Evolutionary conservation across 2,888 invertebrate genomes (phyloP).

Genomic region (Phortica magna): DNA sequence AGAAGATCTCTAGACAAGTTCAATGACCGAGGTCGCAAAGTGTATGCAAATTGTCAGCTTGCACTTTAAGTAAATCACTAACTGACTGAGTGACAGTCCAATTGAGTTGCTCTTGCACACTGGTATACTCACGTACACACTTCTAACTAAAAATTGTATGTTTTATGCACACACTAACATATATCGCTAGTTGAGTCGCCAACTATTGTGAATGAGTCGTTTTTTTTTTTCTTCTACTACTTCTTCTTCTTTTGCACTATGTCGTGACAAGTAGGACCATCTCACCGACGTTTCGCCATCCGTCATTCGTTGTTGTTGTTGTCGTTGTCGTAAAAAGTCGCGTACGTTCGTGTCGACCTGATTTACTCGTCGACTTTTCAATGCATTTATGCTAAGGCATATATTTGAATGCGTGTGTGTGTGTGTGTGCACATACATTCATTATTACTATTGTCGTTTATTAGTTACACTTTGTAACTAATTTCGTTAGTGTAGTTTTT

Average conservation of each 20-base stretch:
- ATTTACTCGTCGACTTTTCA: neutral
- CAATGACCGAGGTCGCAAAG: slow-evolving; percentile 30
- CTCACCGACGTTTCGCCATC: neutral
- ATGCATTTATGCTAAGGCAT: neutral
- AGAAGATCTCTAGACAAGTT: slow-evolving; percentile 14
- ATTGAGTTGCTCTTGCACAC: neutral
- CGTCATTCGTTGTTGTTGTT: neutral
- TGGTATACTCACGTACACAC: neutral
- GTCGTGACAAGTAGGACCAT: neutral
- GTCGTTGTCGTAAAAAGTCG: slow-evolving; percentile 7
- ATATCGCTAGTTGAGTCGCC: neutral
- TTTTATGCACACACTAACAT: neutral
- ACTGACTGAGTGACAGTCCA: slow-evolving; percentile 19
- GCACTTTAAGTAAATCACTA: slow-evolving; percentile 17
- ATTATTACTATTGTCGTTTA: neutral
- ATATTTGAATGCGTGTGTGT: neutral
- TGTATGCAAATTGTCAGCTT: neutral
- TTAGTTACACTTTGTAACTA: neutral
- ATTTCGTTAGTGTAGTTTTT: neutral
- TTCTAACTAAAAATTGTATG: neutral
- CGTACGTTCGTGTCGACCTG: slow-evolving; percentile 17
- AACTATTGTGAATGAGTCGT: slow-evolving; percentile 14
- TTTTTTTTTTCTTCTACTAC: neutral
- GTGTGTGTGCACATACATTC: too few species aligned
- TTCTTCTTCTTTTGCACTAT: neutral